These are phyloP conservation scores for Ormyrus pomaceus DNA, from an alignment of 2,888 invertebrate species.

Conservation along the genomic window DNA sequence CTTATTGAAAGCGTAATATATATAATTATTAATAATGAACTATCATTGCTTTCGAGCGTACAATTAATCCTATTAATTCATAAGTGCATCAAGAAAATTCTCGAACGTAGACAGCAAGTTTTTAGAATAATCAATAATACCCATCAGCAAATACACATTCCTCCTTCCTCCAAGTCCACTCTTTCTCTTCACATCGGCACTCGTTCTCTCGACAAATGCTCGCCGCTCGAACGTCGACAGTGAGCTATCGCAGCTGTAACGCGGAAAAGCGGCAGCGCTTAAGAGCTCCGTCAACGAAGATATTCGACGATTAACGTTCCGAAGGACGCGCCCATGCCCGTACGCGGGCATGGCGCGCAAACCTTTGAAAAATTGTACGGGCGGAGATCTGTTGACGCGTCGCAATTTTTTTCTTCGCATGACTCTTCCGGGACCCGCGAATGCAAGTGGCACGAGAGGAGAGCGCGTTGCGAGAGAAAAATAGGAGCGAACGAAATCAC, in stretches of 20 bases:
- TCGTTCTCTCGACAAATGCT: conserved; percentile 62
- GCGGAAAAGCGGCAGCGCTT: conserved; percentile 60
- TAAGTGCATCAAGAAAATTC: no score
- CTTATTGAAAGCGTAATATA: no score
- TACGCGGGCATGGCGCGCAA: conserved; percentile 1
- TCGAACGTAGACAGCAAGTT: no score
- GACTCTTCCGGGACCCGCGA: background rate
- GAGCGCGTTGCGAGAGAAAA: conserved; percentile 17
- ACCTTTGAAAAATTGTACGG: conserved; percentile 65
- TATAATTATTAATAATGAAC: no score
- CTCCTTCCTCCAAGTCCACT: conserved; percentile 31
- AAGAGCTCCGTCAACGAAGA: conserved; percentile 61
- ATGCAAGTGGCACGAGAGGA: background rate
- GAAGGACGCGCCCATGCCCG: background rate
- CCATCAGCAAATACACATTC: background rate
- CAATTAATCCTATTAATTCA: no score
- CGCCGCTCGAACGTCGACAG: conserved; percentile 62
- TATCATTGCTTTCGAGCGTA: no score
- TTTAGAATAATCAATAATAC: no score
- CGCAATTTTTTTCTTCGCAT: conserved; percentile 9
- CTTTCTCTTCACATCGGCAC: conserved; percentile 40
- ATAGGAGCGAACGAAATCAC: conserved; percentile 25
- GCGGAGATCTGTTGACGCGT: conserved; percentile 1
- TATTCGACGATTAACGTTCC: conserved; percentile 63
- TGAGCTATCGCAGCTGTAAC: conserved; percentile 66